Conservation (phyloP, 2,113 vertebrate species). For the Xenus cinereus region DNA sequence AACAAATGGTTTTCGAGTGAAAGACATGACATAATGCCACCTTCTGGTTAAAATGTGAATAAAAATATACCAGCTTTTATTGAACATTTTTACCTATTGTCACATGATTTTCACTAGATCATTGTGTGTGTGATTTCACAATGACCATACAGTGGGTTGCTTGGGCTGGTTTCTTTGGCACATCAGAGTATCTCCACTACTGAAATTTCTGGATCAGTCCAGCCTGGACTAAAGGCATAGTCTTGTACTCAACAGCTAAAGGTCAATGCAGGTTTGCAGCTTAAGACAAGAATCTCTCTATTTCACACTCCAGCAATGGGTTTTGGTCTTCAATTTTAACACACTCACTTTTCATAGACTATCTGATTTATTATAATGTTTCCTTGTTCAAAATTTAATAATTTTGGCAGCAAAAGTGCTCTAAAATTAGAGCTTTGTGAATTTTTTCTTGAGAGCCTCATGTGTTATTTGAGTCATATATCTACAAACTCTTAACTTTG, state of each 20-base stretch:
- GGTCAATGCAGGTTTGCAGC: neutral
- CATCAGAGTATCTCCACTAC: neutral
- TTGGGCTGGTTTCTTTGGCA: neutral
- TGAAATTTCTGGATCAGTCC: neutral
- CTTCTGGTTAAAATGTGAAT: slow-evolving; percentile 63
- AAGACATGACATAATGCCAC: slow-evolving; percentile 70
- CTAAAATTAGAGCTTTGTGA: neutral
- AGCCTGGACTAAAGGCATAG: neutral
- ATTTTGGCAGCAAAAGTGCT: neutral
- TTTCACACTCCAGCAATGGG: neutral
- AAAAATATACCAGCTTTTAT: neutral
- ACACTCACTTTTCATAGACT: neutral
- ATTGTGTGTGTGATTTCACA: neutral
- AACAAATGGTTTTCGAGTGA: neutral
- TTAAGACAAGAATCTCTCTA: neutral
- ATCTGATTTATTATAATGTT: neutral
- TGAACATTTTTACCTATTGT: neutral
- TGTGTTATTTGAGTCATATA: neutral
- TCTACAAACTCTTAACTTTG: neutral
- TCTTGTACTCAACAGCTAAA: neutral
- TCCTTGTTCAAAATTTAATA: neutral
- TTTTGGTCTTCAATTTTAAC: neutral
- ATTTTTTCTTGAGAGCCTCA: neutral
- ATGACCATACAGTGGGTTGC: accelerated
- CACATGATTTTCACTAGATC: neutral